Percentiles rank a stretch among this genome's conserved stretches.
These are phyloP conservation scores for Grallaria varia DNA, from an alignment of 2,113 vertebrate genomes.

Conservation along the genomic window DNA sequence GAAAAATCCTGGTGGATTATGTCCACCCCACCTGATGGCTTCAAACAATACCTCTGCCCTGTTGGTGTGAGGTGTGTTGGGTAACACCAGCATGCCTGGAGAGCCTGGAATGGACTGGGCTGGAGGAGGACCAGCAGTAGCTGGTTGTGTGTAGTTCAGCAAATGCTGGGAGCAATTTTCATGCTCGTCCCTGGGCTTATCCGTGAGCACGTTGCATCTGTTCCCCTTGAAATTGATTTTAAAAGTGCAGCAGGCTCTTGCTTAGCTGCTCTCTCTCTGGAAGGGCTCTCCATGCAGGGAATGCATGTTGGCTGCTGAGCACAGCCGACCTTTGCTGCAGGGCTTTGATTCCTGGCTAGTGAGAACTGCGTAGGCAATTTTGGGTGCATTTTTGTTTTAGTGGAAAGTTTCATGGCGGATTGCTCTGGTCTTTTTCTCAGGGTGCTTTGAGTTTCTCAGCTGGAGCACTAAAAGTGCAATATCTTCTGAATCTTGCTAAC, in stretches of 20 bases:
- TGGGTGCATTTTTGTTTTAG: slow-evolving; percentile 25
- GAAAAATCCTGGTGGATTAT: background rate
- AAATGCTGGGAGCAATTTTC: background rate
- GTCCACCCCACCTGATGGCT: background rate
- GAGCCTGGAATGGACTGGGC: background rate
- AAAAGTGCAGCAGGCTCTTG: background rate
- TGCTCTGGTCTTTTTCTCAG: background rate
- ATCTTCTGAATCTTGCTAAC: background rate
- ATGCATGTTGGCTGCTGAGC: background rate
- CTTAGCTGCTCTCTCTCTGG: background rate
- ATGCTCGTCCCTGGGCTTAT: background rate
- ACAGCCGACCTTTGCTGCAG: background rate
- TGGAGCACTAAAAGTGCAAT: background rate
- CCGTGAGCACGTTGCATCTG: background rate
- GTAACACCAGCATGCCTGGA: background rate
- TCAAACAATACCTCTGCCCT: background rate
- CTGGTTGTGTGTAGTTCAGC: background rate
- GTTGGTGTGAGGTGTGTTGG: background rate
- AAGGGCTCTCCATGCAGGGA: background rate
- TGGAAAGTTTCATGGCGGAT: background rate
- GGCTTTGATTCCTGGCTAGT: background rate
- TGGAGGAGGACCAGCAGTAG: background rate
- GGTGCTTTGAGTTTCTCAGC: background rate
- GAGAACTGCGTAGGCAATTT: background rate
- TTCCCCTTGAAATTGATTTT: slow-evolving; percentile 56